A percentile compares a stretch with the other conserved stretches of the same genome.
Conservation (phyloP, 2,797 vertebrate species). For the Sebastes elongatus region DNA sequence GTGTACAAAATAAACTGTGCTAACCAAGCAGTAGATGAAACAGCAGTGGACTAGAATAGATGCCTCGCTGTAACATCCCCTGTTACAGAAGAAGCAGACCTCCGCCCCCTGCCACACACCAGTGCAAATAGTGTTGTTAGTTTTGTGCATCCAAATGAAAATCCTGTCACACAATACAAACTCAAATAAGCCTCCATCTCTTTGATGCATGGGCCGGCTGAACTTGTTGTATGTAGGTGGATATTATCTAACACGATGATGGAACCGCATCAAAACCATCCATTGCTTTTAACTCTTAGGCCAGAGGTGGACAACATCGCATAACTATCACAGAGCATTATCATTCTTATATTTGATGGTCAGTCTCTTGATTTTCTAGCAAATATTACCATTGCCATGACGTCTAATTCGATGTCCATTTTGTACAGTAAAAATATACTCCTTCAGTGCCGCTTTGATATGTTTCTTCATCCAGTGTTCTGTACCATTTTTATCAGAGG, state of each 20-base stretch:
- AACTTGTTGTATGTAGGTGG: constrained; percentile 11
- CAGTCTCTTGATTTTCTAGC: background rate
- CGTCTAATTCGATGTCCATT: background rate
- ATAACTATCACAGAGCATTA: background rate
- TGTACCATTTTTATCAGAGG: background rate
- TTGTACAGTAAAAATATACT: background rate
- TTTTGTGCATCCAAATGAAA: constrained; percentile 52
- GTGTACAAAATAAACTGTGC: background rate
- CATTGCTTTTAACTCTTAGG: background rate
- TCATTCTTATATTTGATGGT: background rate
- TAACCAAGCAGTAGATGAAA: background rate
- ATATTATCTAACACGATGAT: constrained; percentile 13
- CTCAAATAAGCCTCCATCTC: constrained; percentile 19
- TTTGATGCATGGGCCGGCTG: background rate
- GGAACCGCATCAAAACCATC: background rate
- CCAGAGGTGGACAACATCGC: background rate
- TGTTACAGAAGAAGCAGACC: background rate
- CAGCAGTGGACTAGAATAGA: background rate
- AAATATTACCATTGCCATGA: background rate
- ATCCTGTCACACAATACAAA: constrained; percentile 35
- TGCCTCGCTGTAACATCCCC: background rate
- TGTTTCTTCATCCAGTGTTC: background rate
- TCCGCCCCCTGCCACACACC: background rate
- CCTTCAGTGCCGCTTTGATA: background rate
- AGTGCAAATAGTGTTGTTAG: constrained; percentile 46